Base-by-base conservation (phyloP, 2,113 vertebrate genomes). In the Tetrax tetrax region DNA sequence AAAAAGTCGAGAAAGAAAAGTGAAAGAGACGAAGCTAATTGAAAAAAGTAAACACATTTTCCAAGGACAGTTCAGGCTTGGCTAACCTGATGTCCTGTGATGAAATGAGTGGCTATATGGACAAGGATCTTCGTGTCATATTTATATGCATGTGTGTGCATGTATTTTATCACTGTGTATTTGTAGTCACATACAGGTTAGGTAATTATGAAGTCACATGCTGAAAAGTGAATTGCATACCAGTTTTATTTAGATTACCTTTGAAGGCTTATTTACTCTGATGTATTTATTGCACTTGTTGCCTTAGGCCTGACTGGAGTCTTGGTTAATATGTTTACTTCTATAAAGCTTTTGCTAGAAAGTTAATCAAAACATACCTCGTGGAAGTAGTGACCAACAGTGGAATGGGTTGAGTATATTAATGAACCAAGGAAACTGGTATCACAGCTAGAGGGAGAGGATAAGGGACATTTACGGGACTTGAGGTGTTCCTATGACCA, bases 131-230 rank as follows among this genome's bases (percentile, higher is more conserved):
- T 76, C 21, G 21, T 24, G 11, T 22, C 35, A 23, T 38, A 37
- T 47, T 48, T 53, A 48, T 7, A 9, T 25, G 12, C 2, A 8
- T n/a, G 4, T 10, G 5, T 63, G 11, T 50, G 14, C 10, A 6
- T 3, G 0, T n/a, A 23, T 71, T 89, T 89, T 47, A 19, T 47
- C 28, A 43, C 12, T 81, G 0, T 50, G 0, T 50, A 8, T 54
- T 59, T 81, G 35, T 71, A 48, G 18, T 27, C 5, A 4, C 56
- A 0, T 37, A 28, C 22, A 71, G 7, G 43, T 89, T 47, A 77
- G 33, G 45, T 31, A 41, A 12, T 25, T 65, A 0, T 23, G 56
- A 87, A 91, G 47, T 81, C 38, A 38, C 13, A 7, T 43, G 27
- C 23, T 87, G 60, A 20, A 89, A 83, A 87, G 59, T 6, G 2